Conservation (phyloP, 2,113 vertebrate species). For the Callopanchax toddi region DNA sequence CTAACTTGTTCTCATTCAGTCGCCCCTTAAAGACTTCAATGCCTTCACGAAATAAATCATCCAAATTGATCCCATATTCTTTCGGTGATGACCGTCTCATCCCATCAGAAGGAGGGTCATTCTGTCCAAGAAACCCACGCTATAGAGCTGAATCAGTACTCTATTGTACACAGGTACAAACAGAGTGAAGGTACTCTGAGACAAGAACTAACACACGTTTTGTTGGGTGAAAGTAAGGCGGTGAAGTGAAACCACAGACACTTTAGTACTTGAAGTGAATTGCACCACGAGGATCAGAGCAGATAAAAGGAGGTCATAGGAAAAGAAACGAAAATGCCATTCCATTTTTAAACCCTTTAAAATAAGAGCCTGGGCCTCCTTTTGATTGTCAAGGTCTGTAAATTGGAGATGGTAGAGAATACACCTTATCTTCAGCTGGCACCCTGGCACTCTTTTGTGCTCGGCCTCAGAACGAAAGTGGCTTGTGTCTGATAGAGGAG, state of each 20-base stretch:
- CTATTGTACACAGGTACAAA: neutral
- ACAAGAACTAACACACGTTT: neutral
- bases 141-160: neutral
- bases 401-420: conserved; percentile 67
- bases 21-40: neutral
- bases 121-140: conserved; percentile 23
- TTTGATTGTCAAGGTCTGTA: conserved; percentile 59
- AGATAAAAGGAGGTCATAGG: conserved; percentile 52
- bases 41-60: neutral
- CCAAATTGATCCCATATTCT: conserved; percentile 22
- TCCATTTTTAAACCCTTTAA: conserved; percentile 66
- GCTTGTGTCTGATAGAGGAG: conserved; percentile 53
- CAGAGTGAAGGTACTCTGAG: neutral
- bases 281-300: conserved; percentile 47
- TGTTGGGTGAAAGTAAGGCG: conserved; percentile 17
- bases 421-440: conserved; percentile 64
- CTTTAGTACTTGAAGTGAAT: conserved; percentile 55
- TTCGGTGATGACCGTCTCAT: conserved; percentile 16
- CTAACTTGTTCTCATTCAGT: conserved; percentile 8
- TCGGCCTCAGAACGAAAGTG: conserved; percentile 45
- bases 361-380: conserved; percentile 33
- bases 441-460: conserved; percentile 60
- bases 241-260: conserved; percentile 24
- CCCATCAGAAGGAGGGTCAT: conserved; percentile 8
- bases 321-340: conserved; percentile 50